phyloP scores from a whole-genome alignment of 1,140 invertebrate species.

The Antheraea pernyi region DNA sequence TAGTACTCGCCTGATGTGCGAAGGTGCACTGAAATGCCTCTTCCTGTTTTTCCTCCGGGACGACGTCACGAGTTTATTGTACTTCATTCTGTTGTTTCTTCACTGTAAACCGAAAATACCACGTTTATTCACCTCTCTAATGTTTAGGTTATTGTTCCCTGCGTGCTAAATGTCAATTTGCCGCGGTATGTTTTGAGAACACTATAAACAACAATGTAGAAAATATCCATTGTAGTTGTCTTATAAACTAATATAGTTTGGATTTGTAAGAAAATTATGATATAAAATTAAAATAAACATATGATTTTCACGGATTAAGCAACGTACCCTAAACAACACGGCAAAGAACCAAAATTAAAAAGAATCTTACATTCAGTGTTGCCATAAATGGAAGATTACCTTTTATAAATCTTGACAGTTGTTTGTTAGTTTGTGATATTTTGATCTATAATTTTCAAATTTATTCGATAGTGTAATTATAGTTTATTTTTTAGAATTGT shows the following conservation, averaged over 20 bases:
- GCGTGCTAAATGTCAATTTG: constrained; percentile 66
- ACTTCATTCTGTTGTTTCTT: constrained; percentile 91
- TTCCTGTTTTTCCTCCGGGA: constrained; percentile 98
- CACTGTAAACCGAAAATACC: constrained; percentile 69
- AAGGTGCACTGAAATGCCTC: constrained; percentile 98
- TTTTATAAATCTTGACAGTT: background rate
- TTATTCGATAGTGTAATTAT: background rate
- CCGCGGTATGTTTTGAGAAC: constrained; percentile 46
- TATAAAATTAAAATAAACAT: constrained; percentile 22
- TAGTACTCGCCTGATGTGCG: constrained; percentile 95
- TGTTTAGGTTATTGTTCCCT: constrained; percentile 64
- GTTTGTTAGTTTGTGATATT: background rate
- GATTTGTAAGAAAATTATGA: constrained; percentile 31
- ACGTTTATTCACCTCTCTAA: constrained; percentile 61
- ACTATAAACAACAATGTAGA: constrained; percentile 31
- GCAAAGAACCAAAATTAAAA: constrained; percentile 72
- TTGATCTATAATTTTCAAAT: background rate
- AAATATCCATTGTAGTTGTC: constrained; percentile 49
- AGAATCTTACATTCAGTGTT: constrained; percentile 27
- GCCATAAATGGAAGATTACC: constrained; percentile 6
- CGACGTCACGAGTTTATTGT: constrained; percentile 95
- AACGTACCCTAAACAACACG: constrained; percentile 75
- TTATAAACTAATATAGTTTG: constrained; percentile 29
- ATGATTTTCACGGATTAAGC: constrained; percentile 64
- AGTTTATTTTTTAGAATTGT: too few relatives aligned